These are phyloP conservation scores for Danio jaintianensis DNA, from an alignment of 2,797 vertebrate species.

Conservation along the genomic window DNA sequence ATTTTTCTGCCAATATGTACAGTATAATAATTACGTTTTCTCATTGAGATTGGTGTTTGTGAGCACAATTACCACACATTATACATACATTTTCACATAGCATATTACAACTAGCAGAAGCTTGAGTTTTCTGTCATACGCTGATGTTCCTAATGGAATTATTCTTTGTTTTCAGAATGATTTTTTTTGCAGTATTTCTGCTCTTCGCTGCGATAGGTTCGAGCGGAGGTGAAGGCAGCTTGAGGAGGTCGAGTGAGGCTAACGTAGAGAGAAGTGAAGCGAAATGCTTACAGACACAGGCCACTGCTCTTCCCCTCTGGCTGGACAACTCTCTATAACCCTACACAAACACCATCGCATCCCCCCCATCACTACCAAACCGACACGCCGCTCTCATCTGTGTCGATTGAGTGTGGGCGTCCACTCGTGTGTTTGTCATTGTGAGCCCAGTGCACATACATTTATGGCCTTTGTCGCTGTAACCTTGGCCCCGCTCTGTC, in stretches of 20 bases:
- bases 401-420: constrained; percentile 3
- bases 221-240: constrained; percentile 46
- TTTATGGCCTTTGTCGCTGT: constrained; percentile 27
- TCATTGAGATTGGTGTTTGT: too few species aligned
- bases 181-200: neutral
- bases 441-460: constrained; percentile 28
- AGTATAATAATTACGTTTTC: too few species aligned
- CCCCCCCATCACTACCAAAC: neutral
- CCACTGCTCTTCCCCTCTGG: constrained; percentile 44
- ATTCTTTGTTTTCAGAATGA: neutral
- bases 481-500: constrained; percentile 25
- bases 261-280: constrained; percentile 3
- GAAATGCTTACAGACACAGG: constrained; percentile 41
- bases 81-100: too few species aligned
- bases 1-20: too few species aligned
- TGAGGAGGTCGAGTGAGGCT: constrained; percentile 23
- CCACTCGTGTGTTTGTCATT: constrained; percentile 1
- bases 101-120: neutral
- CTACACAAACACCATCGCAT: neutral
- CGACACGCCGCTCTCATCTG: neutral
- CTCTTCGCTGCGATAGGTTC: neutral
- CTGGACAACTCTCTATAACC: constrained; percentile 25
- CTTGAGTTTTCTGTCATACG: neutral
- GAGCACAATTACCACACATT: too few species aligned
- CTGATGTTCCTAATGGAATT: neutral